phyloP scores from a whole-genome alignment of 2,888 invertebrate genomes.

The Tryphoninae sp. region DNA sequence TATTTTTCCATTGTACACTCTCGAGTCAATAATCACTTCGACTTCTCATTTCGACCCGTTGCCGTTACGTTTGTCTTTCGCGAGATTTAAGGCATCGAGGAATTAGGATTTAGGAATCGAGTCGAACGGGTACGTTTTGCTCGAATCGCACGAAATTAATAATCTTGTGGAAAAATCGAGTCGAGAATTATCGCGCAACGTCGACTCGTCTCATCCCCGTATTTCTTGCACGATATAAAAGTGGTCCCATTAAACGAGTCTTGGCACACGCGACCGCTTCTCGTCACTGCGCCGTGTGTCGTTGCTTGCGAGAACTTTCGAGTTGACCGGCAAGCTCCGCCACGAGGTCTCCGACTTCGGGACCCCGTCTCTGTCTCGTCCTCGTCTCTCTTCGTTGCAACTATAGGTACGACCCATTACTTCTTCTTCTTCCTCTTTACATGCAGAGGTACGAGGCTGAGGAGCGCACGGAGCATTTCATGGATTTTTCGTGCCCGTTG shows the following conservation, averaged over 20 bases:
- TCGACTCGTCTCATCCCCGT: neutral
- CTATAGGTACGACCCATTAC: conserved; percentile 48
- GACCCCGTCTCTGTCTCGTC: conserved; percentile 14
- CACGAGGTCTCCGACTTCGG: conserved; percentile 30
- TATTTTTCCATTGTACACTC: conserved; percentile 12
- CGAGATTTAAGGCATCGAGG: too few species aligned
- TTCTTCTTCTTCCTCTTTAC: conserved; percentile 34
- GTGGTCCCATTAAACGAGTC: conserved; percentile 72
- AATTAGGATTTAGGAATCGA: too few species aligned
- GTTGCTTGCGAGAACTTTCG: conserved; percentile 3
- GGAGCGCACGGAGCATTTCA: neutral
- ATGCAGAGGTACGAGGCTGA: conserved; percentile 14
- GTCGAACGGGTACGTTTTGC: too few species aligned
- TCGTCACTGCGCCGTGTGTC: conserved; percentile 23
- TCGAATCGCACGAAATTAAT: too few species aligned
- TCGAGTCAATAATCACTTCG: conserved; percentile 26
- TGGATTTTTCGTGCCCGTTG: neutral
- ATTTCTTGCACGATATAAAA: conserved; percentile 48
- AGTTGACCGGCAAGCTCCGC: conserved; percentile 19
- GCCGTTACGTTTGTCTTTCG: neutral
- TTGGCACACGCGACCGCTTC: conserved; percentile 59
- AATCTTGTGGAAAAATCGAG: neutral
- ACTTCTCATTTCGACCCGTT: neutral
- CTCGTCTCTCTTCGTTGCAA: conserved; percentile 16
- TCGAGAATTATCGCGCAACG: neutral